These are phyloP conservation scores for Vulpes ferrilata DNA, from an alignment of 2,113 vertebrate species.

Conservation along the genomic window DNA sequence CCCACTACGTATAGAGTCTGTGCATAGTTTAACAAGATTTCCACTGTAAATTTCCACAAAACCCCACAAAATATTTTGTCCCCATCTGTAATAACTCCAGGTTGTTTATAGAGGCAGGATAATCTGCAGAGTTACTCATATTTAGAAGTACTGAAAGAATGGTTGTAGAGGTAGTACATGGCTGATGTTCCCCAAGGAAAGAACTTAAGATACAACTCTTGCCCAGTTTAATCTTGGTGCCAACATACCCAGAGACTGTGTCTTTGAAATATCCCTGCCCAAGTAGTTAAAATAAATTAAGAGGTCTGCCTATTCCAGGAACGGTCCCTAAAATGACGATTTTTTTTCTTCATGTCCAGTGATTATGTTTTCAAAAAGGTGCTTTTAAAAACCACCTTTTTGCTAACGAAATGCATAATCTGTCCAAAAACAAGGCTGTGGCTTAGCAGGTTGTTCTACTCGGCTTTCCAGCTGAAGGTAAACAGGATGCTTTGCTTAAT, in stretches of 20 bases:
- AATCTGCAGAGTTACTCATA: background rate
- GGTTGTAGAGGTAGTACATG: background rate
- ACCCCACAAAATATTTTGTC: background rate
- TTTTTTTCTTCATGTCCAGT: slow-evolving; percentile 63
- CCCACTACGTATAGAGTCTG: background rate
- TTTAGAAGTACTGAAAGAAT: background rate
- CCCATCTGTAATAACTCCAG: slow-evolving; percentile 42
- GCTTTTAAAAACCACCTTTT: slow-evolving; percentile 78
- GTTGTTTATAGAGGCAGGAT: slow-evolving; percentile 46
- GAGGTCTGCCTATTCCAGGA: slow-evolving; percentile 78
- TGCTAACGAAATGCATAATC: slow-evolving; percentile 77
- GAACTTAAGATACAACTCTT: slow-evolving; percentile 8
- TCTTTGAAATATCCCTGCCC: slow-evolving; percentile 78
- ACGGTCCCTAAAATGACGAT: slow-evolving; percentile 70
- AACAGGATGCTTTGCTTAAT: slow-evolving; percentile 82
- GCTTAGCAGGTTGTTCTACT: slow-evolving; percentile 77
- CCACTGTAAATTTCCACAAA: slow-evolving; percentile 62
- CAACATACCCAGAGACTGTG: slow-evolving; percentile 58
- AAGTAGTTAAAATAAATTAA: slow-evolving; percentile 82
- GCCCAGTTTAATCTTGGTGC: slow-evolving; percentile 55
- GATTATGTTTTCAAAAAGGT: slow-evolving; percentile 81
- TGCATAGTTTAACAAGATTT: background rate
- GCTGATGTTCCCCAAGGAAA: slow-evolving; percentile 37
- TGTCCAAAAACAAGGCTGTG: slow-evolving; percentile 81
- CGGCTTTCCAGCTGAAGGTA: slow-evolving; percentile 73